Evolutionary conservation across 2,113 vertebrate genomes (phyloP).

Genomic region (Falcunculus frontatus): DNA sequence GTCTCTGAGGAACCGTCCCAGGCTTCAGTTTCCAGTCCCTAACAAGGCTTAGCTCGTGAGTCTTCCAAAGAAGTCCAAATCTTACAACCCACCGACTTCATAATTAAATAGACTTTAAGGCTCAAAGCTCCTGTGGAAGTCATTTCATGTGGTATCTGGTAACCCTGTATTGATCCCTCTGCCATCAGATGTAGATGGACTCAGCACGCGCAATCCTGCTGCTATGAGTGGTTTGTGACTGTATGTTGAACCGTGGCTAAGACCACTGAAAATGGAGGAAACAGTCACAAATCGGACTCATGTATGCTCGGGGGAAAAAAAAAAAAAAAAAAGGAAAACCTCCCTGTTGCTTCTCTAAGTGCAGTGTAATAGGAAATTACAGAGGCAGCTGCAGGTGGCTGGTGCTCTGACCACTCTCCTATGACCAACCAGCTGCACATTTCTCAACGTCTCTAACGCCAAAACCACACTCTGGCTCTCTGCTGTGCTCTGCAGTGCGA

Average conservation of each 20-base stretch:
- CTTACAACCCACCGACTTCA: background rate
- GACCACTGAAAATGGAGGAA: background rate
- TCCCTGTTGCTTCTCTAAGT: background rate
- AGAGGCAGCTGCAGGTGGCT: background rate
- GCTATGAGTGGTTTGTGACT: background rate
- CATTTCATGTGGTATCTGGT: background rate
- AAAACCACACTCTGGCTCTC: fast-evolving
- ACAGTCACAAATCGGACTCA: background rate
- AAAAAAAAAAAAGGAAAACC: too few species aligned
- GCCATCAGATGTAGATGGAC: background rate
- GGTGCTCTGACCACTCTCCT: background rate
- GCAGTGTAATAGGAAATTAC: background rate
- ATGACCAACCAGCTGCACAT: background rate
- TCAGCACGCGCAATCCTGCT: too few species aligned
- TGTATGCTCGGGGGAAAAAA: fast-evolving
- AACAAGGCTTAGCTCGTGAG: background rate
- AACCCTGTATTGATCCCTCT: background rate
- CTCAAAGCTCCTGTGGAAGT: background rate
- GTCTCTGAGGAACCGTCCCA: background rate
- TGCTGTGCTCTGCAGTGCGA: fast-evolving
- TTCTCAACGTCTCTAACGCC: background rate
- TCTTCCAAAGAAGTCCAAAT: background rate
- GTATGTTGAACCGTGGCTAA: background rate
- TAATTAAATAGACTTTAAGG: background rate
- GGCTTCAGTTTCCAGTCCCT: background rate